Evolutionary conservation across 2,113 vertebrate genomes (phyloP), one percentile per base, ranked within the genome.

Genomic region (Oryzias javanicus): DNA sequence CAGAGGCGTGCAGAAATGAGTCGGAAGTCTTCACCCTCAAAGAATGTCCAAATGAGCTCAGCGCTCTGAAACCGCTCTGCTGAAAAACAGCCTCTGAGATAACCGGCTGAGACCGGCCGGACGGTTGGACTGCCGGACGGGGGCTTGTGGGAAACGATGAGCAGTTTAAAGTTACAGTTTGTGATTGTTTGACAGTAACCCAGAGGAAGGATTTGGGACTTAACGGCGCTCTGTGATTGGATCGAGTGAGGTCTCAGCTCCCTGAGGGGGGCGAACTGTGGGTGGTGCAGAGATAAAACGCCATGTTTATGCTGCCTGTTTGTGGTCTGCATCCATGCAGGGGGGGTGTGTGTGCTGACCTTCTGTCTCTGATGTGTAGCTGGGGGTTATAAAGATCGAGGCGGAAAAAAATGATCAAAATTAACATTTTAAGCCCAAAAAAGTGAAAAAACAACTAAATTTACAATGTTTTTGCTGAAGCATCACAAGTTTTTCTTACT

Each of bases 221-320:
- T 69, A 76, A 74, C 61, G 60, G 63, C 58, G 64, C 49, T 63
- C 59, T 70, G 79, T 78, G 80, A 80, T 79, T 70, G 58, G 42
- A 15, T 91, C 35, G 78, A 42, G 47, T 74, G 65, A 52, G 62
- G 81, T 84, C 84, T 81, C 69, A 78, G 75, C 65, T 55, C 79
- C 86, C 85, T 52, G 54, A 85, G 67, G 88, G 88, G 66, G 19
- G 62, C 59, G 71, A 85, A 81, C 87, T 80, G 88, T 90, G 90
- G 90, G 89, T 91, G 90, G 90, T 70, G 56, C 47, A 41, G 62
- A 86, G 84, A 87, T 89, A 87, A 90, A 91, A 84, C 84, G 59
- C 49, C 14, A 72, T 90, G 90, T 91, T 91, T 89, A 66, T 64
- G 76, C 83, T 86, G 81, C 65, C 82, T 88, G 77, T 90, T 90